Conservation (phyloP, 2,888 invertebrate genomes). For the Amblyjoppa proteus region DNA sequence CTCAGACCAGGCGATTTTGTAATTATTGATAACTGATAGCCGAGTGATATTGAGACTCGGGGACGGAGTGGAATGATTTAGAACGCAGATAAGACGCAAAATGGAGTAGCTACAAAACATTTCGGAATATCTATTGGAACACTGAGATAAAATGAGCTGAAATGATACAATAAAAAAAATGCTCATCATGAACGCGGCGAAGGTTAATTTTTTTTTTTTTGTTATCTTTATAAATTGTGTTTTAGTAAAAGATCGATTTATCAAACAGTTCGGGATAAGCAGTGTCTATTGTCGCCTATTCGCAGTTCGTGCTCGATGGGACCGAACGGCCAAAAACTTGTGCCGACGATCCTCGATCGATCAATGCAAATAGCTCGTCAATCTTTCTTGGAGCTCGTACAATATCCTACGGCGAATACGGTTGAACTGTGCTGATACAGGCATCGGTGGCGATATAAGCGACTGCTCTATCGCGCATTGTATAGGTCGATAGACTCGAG, state of each 20-base stretch:
- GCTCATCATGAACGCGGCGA: too few relatives aligned
- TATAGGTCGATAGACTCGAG: neutral
- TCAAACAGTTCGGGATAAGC: neutral
- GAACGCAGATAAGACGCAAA: too few relatives aligned
- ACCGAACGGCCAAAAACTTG: neutral
- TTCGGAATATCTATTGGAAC: too few relatives aligned
- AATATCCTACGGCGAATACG: slow-evolving; percentile 1
- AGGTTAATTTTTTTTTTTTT: neutral
- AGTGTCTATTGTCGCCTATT: neutral
- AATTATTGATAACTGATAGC: too few relatives aligned
- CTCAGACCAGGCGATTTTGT: too few relatives aligned
- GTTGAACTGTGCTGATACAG: slow-evolving; percentile 19
- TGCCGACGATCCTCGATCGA: neutral
- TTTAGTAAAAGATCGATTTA: too few relatives aligned
- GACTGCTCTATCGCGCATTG: neutral
- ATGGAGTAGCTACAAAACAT: too few relatives aligned
- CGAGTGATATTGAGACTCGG: too few relatives aligned
- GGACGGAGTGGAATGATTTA: too few relatives aligned
- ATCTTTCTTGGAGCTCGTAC: neutral
- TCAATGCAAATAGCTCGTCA: slow-evolving; percentile 16
- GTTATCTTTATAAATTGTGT: too few relatives aligned
- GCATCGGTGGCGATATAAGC: neutral
- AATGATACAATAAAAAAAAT: too few relatives aligned
- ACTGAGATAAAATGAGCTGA: too few relatives aligned
- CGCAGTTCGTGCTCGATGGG: neutral